A percentile compares a stretch with the other conserved stretches of the same genome.
phyloP scores from a whole-genome alignment of 2,113 vertebrate species.

The Poeciliopsis turrubarensis region DNA sequence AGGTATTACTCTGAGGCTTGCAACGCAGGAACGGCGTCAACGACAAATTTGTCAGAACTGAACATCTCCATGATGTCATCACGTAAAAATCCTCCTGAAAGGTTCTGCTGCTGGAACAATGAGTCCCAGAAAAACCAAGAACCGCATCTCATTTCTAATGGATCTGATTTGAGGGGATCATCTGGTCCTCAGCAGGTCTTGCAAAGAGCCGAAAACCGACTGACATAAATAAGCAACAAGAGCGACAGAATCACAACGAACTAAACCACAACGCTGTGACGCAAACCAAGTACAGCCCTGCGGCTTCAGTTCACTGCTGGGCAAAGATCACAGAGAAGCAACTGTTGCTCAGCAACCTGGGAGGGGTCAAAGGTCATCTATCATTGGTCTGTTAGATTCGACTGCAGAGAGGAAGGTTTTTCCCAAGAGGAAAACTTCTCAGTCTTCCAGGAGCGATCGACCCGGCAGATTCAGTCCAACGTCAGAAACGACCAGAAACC shows the following conservation, averaged over 20 bases:
- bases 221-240: not conserved
- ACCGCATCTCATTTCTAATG: not conserved
- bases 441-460: not conserved
- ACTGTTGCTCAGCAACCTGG: not conserved
- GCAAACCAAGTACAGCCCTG: too few relatives aligned
- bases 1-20: not conserved
- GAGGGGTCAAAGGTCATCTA: not conserved
- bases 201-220: not conserved
- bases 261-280: not conserved
- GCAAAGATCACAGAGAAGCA: not conserved
- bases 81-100: constrained; percentile 11
- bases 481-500: not conserved
- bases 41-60: constrained; percentile 52
- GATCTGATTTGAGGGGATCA: not conserved
- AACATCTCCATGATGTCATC: constrained; percentile 57
- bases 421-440: not conserved
- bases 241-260: not conserved
- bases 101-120: constrained; percentile 42
- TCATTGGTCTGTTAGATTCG: too few relatives aligned
- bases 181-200: not conserved
- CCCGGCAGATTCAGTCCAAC: not conserved
- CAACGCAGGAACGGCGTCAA: constrained; percentile 20
- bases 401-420: not conserved
- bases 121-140: not conserved
- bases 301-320: not conserved